These are phyloP conservation scores for Hydrolagus affinis DNA, from an alignment of 2,113 vertebrate species.

Conservation along the genomic window DNA sequence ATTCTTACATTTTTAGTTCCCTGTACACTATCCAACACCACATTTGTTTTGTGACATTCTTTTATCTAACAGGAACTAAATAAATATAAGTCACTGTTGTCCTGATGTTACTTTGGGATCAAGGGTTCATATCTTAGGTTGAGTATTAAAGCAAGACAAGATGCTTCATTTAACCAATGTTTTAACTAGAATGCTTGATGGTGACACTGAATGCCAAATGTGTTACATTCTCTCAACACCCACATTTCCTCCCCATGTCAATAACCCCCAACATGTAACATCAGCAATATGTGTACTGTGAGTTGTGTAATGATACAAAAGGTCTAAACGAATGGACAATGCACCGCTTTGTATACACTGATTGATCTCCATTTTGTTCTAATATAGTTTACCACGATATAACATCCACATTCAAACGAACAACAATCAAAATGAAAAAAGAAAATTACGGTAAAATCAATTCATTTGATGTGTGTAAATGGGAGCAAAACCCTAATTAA, in stretches of 20 bases:
- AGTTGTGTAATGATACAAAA: not conserved
- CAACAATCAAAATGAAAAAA: slow-evolving; percentile 80
- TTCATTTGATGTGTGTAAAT: not conserved
- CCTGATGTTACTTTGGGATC: too few species aligned
- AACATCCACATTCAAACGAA: slow-evolving; percentile 70
- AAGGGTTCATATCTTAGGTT: not conserved
- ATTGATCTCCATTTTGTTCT: slow-evolving; percentile 35
- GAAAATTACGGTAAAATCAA: slow-evolving; percentile 67
- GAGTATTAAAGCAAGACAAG: not conserved
- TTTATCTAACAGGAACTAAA: too few species aligned
- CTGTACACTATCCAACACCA: too few species aligned
- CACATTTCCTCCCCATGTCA: not conserved
- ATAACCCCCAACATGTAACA: not conserved
- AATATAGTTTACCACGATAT: slow-evolving; percentile 83
- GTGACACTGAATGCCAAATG: not conserved
- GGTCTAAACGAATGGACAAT: not conserved
- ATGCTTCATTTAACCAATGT: not conserved
- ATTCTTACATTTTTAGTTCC: too few species aligned
- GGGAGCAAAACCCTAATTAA: not conserved
- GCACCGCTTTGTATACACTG: too few species aligned
- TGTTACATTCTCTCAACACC: not conserved
- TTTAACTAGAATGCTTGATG: not conserved
- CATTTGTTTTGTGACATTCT: too few species aligned
- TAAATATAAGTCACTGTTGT: too few species aligned
- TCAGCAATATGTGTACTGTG: not conserved